Evolutionary conservation across 2,888 invertebrate species (phyloP).

Genomic region (Drosophila nigritarsus): DNA sequence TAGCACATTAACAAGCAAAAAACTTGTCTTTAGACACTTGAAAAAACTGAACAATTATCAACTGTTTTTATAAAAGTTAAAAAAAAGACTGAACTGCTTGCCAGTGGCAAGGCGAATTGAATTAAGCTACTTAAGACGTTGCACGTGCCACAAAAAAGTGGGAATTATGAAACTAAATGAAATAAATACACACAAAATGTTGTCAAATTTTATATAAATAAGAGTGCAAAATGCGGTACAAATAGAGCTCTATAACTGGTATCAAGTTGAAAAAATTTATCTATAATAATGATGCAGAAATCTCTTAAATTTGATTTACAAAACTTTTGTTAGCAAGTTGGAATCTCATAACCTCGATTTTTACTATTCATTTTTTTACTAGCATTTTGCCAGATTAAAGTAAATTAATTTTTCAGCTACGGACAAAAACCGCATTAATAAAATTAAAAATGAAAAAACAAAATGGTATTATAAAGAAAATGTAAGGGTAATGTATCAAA

Average conservation of each 20-base stretch:
- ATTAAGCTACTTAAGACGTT: slow-evolving; percentile 44
- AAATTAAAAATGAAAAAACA: no score
- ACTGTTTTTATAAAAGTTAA: slow-evolving; percentile 51
- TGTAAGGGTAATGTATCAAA: no score
- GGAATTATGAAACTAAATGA: background rate
- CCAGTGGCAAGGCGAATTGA: slow-evolving; percentile 44
- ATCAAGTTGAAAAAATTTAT: background rate
- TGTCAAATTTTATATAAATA: background rate
- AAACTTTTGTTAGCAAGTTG: no score
- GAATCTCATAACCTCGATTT: no score
- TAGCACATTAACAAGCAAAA: slow-evolving; percentile 12
- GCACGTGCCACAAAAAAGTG: slow-evolving; percentile 44
- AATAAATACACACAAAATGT: background rate
- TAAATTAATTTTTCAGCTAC: no score
- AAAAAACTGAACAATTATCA: slow-evolving; percentile 59
- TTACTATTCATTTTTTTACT: no score
- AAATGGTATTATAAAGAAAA: no score
- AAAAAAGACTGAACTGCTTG: slow-evolving; percentile 37
- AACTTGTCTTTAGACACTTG: slow-evolving; percentile 40
- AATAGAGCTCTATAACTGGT: background rate
- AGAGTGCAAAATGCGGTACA: background rate
- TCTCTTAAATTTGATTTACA: background rate
- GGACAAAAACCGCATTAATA: no score
- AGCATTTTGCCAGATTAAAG: no score
- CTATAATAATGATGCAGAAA: background rate